phyloP scores from a whole-genome alignment of 1,140 invertebrate species.

The Calephelis virginiensis region DNA sequence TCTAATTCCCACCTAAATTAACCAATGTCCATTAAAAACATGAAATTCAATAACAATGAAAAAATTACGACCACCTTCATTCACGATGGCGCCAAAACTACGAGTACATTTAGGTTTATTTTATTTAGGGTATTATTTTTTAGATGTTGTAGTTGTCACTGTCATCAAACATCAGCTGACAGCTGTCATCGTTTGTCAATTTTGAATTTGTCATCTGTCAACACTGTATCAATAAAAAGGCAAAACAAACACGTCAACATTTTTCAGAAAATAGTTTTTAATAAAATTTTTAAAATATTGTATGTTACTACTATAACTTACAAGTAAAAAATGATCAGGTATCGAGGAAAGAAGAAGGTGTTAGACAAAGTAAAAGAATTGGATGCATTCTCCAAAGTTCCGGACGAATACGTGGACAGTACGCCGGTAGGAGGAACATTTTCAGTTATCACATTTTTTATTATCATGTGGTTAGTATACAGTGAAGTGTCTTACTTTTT shows the following conservation, averaged over 20 bases:
- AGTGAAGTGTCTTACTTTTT: conserved; percentile 92
- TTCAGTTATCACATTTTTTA: conserved; percentile 87
- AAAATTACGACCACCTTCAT: too few species aligned
- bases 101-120: too few species aligned
- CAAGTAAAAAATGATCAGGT: conserved; percentile 73
- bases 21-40: too few species aligned
- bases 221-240: too few species aligned
- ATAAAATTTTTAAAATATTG: background rate
- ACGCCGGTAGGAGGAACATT: conserved; percentile 89
- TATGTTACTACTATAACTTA: conserved; percentile 27
- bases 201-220: too few species aligned
- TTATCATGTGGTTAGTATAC: conserved; percentile 89
- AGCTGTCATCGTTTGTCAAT: too few species aligned
- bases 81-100: too few species aligned
- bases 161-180: too few species aligned
- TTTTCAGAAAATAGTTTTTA: background rate
- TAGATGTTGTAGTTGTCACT: too few species aligned
- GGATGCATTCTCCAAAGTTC: conserved; percentile 94
- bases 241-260: conserved; percentile 9
- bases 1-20: too few species aligned
- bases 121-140: too few species aligned
- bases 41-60: too few species aligned
- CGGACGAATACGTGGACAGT: conserved; percentile 90
- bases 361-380: conserved; percentile 90
- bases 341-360: conserved; percentile 81